Base-by-base conservation (phyloP, 2,888 invertebrate species). In the Andrena haemorrhoa region DNA sequence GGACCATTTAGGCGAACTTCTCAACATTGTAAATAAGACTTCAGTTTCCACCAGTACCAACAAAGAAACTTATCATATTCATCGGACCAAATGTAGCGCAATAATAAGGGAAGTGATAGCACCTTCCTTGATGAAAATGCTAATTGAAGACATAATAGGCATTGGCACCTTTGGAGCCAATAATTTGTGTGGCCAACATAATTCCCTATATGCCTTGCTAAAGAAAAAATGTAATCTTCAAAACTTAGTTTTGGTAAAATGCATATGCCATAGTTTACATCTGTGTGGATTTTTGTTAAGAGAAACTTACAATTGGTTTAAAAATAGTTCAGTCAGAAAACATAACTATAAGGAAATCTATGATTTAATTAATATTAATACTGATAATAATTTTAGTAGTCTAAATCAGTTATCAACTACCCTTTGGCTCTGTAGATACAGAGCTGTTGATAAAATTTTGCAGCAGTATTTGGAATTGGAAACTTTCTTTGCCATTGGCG, bases 221-320 rank as follows among this genome's bases (percentile, higher is more conserved):
- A 49, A 49, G n/a, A n/a, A 49, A 49, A 49, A 49, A n/a, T 49
- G 16, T 6, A 49, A 49, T 49, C 49, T 49, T n/a, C n/a, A 5
- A 49, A 49, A 49, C n/a, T 49, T 49, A n/a, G n/a, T n/a, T 49
- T 49, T 49, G n/a, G n/a, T 49, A 49, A 49, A 49, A 49, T 49
- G 49, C 49, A 49, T 49, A 49, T 49, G n/a, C 49, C 49, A 49
- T 49, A 49, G n/a, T n/a, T 49, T 49, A 49, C 49, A 49, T 49
- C n/a, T 49, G 2, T 49, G 49, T 49, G 49, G 3, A 49, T 49
- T n/a, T 49, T n/a, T 49, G 49, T 49, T 12, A 49, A 49, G n/a
- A n/a, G 49, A 49, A 49, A 49, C 49, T n/a, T 49, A 49, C n/a
- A 49, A 49, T 49, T 49, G 49, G 49, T 49, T 49, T 49, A 49